Base-by-base conservation (phyloP, 2,113 vertebrate species). In the Seriola quinqueradiata region DNA sequence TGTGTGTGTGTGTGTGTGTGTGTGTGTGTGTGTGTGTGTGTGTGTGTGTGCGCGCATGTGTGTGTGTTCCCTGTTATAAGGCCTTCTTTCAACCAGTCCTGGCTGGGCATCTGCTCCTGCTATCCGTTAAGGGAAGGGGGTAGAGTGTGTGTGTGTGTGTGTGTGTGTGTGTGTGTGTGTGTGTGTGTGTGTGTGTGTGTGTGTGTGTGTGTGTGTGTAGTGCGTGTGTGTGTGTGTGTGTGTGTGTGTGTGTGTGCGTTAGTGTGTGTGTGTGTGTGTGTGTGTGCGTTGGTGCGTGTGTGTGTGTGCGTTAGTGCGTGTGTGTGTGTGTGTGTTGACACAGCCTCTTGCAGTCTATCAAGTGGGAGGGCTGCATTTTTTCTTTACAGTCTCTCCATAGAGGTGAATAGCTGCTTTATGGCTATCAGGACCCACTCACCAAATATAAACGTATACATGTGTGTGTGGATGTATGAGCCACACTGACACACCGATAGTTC, bases 401-500 rank as follows among this genome's bases (percentile, higher is more conserved):
- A 86, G 77, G 91, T 94, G 90, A 94, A 94, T 88, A 70, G 84
- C 32, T n/a, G 73, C 87, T 90, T 95, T 93, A 93, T 94, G 77
- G 75, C 59, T 71, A 48, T 42, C 69, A 78, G 70, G n/a, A 8
- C 21, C 46, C 3, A 2, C 52, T 65, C 38, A 67, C 78, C 71
- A 86, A 67, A 87, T 83, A 81, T 87, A 85, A 71, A 72, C 40
- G 74, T 77, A 58, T 42, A n/a, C 46, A n/a, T 65, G n/a, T 58
- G 54, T 65, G n/a, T 58, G 54, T 75, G 55, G 11, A 19, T 86
- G 63, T 44, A 36, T 50, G 73, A 78, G 58, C 32, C 48, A 46
- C 67, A 40, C 42, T 67, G 66, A 81, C 48, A 44, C 71, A 38
- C 48, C 61, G 65, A 81, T 16, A 71, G 48, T 68, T 36, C 19